Evolutionary conservation across 2,113 vertebrate genomes (phyloP), one percentile per base, ranked within the genome.

Genomic region (Nesoenas mayeri): DNA sequence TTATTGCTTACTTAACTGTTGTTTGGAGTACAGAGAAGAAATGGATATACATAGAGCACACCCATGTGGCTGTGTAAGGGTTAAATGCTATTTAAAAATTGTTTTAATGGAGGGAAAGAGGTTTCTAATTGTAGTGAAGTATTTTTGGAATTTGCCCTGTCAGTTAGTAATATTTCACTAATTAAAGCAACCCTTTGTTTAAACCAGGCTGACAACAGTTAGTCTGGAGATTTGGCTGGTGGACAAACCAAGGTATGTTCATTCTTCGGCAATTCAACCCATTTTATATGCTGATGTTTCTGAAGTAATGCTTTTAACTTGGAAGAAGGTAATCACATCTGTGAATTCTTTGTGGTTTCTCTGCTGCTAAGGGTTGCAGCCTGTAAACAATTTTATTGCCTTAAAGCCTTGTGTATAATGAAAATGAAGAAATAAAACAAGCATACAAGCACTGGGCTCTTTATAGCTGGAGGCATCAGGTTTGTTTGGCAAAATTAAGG

Each of bases 111-210:
- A 9, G 57, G 5, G 3, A 1, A 2, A 10, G 53, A 57, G 16
- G 25, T 83, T 96, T 91, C 75, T 89, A 93, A 95, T 92, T 90
- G 70, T 92, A 85, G 50, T 66, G 69, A 96, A 95, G 77, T 91
- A 95, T 95, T 97, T 97, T 95, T 94, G 94, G 95, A 96, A 95
- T 96, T 96, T 93, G 77, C 79, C 89, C 62, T 89, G 88, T 96
- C 88, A 94, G 91, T 92, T 89, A 89, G 91, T 91, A 95, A 91
- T 92, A 90, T 93, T 97, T 95, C 80, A 95, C 83, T 96, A 93
- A 96, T 93, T 97, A 91, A 96, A 96, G 53, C 72, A 95, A 71
- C 74, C 20, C 21, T 93, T 96, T 96, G 92, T 97, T 96, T 95
- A 65, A 88, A 93, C 56, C 60, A 92, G 77, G 56, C 93, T 95